phyloP scores from a whole-genome alignment of 2,888 invertebrate species.

The Drosophila falleni region DNA sequence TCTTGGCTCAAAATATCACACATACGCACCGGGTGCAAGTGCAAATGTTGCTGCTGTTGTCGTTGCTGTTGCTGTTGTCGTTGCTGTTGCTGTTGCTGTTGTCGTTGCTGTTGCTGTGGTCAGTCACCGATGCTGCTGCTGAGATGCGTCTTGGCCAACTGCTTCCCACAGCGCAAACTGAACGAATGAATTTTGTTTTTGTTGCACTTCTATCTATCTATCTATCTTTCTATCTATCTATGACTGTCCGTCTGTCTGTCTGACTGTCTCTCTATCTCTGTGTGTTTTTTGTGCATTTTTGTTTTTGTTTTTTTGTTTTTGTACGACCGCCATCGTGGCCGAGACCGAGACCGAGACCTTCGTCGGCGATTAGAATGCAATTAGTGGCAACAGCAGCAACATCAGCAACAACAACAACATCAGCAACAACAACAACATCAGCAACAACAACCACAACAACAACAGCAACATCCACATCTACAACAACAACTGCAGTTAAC shows the following conservation, averaged over 20 bases:
- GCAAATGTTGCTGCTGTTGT: constrained; percentile 6
- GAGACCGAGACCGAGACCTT: constrained; percentile 72
- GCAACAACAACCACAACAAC: constrained; percentile 25
- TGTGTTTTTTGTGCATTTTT: constrained; percentile 2
- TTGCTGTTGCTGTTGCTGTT: constrained; percentile 12
- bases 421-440: constrained; percentile 7
- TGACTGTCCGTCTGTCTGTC: constrained; percentile 16
- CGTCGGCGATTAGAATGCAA: constrained; percentile 77
- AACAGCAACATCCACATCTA: constrained; percentile 7
- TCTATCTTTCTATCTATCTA: constrained; percentile 29
- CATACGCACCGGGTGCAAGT: constrained; percentile 24
- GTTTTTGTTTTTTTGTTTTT: constrained; percentile 19
- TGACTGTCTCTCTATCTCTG: constrained; percentile 31
- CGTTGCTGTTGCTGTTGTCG: constrained; percentile 7
- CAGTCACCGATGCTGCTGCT: constrained; percentile 53
- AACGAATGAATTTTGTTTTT: constrained; percentile 64
- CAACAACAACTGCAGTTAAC: constrained; percentile 16
- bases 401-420: constrained; percentile 36
- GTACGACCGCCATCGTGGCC: constrained; percentile 45
- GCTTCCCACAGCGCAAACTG: constrained; percentile 68
- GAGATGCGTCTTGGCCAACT: constrained; percentile 68
- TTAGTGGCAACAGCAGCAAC: constrained; percentile 64
- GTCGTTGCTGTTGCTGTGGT: constrained; percentile 30
- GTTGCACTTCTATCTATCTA: constrained; percentile 53
- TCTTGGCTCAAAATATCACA: constrained; percentile 21